phyloP scores from a whole-genome alignment of 2,888 invertebrate species.

The Lasioglossum figueresi region DNA sequence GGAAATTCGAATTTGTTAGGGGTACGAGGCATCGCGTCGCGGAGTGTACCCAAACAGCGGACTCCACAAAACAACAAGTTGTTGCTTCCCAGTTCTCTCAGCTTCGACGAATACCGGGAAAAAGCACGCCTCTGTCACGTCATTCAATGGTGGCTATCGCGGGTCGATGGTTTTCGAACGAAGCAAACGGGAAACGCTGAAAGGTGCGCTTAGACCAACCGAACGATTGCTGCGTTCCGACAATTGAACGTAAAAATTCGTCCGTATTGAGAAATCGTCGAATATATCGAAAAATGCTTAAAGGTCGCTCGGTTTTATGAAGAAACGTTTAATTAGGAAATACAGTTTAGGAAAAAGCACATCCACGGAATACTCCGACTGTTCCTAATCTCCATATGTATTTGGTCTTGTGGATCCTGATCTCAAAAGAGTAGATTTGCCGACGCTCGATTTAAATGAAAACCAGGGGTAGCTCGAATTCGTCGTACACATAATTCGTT shows the following conservation, averaged over 20 bases:
- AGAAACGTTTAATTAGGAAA: too few relatives aligned
- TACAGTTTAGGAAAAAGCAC: too few relatives aligned
- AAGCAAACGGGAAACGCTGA: constrained; percentile 20
- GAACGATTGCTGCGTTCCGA: not conserved
- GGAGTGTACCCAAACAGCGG: not conserved
- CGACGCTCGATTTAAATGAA: not conserved
- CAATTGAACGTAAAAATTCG: not conserved
- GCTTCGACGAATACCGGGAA: not conserved
- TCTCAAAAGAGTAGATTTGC: not conserved
- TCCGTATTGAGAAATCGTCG: not conserved
- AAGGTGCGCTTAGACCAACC: not conserved
- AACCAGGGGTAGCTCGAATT: not conserved
- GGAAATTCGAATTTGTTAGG: not conserved
- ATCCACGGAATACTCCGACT: not conserved
- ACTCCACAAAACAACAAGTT: constrained; percentile 15
- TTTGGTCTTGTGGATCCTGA: not conserved
- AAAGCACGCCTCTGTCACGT: constrained; percentile 12
- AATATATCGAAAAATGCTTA: not conserved
- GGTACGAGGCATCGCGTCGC: not conserved
- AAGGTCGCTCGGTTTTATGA: not conserved
- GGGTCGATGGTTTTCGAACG: constrained; percentile 16
- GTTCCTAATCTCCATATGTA: not conserved
- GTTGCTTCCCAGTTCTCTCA: not conserved
- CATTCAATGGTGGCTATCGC: constrained; percentile 6
- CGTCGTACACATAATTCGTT: too few relatives aligned